These are phyloP conservation scores for Sebastes nivosus DNA, from an alignment of 2,797 vertebrate species.

Conservation along the genomic window DNA sequence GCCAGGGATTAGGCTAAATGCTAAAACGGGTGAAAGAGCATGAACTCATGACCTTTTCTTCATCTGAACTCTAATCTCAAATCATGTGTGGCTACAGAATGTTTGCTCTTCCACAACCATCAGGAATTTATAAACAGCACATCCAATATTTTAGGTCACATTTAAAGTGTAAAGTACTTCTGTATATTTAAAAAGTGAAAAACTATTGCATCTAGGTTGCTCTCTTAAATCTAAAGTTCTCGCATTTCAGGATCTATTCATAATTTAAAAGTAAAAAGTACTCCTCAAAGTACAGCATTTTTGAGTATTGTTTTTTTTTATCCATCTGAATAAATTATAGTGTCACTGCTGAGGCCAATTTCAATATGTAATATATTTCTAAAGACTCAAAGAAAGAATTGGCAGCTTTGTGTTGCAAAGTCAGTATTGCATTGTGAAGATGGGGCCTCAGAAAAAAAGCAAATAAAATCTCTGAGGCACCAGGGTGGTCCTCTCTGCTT, in stretches of 20 bases:
- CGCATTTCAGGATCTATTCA: not conserved
- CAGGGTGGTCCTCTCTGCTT: conserved; percentile 49
- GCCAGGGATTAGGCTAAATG: conserved; percentile 62
- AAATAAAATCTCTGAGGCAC: conserved; percentile 56
- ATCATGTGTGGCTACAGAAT: not conserved
- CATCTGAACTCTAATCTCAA: conserved; percentile 47
- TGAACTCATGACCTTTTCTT: conserved; percentile 39
- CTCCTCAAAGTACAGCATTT: not conserved
- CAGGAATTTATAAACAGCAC: not conserved
- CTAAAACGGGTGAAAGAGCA: conserved; percentile 60
- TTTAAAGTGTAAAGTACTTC: not conserved
- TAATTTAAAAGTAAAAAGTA: not conserved
- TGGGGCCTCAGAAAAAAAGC: not conserved
- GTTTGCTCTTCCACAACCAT: conserved; percentile 5
- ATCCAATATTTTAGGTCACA: not conserved
- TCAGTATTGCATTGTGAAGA: conserved; percentile 51
- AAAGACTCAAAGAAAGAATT: conserved; percentile 22
- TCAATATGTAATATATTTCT: not conserved
- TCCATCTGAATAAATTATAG: not conserved
- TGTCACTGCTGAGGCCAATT: not conserved
- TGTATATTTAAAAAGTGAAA: not conserved
- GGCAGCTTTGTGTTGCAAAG: conserved; percentile 39
- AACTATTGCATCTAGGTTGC: not conserved
- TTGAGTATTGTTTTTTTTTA: not conserved
- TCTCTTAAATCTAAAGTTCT: not conserved